These are phyloP conservation scores for Dendrolimus punctatus DNA, from an alignment of 1,140 invertebrate species.

Conservation along the genomic window DNA sequence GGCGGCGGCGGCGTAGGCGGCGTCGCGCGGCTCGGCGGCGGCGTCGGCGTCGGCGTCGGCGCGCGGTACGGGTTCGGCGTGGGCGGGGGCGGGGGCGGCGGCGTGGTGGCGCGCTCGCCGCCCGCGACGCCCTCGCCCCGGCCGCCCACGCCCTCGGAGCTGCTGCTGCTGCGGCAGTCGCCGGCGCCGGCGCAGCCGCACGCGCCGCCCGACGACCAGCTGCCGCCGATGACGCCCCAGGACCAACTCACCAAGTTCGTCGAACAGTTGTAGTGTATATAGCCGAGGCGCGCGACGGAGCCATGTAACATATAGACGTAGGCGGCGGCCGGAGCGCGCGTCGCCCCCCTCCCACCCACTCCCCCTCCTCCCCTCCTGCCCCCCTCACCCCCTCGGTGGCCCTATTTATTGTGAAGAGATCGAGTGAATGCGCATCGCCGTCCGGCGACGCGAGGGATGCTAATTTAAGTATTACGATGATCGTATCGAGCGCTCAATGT, in stretches of 20 bases:
- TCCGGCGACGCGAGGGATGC: slow-evolving; percentile 57
- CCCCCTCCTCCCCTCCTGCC: slow-evolving; percentile 17
- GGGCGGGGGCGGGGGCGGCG: slow-evolving; percentile 51
- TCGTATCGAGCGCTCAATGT: slow-evolving; percentile 71
- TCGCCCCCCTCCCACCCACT: slow-evolving; percentile 15
- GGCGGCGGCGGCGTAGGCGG: slow-evolving; percentile 26
- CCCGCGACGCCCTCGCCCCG: slow-evolving; percentile 76
- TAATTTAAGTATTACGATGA: slow-evolving; percentile 62
- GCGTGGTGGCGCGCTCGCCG: slow-evolving; percentile 83
- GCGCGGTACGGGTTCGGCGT: slow-evolving; percentile 47
- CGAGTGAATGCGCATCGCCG: slow-evolving; percentile 12
- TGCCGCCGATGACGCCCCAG: slow-evolving; percentile 86
- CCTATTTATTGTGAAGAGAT: slow-evolving; percentile 59
- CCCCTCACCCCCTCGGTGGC: slow-evolving; percentile 22
- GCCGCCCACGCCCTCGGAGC: slow-evolving; percentile 54
- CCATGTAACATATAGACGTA: slow-evolving; percentile 52
- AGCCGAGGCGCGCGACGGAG: slow-evolving; percentile 32
- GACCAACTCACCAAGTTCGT: slow-evolving; percentile 95
- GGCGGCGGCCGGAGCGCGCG: slow-evolving; percentile 24
- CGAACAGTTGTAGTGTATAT: slow-evolving; percentile 88
- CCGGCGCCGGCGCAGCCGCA: slow-evolving; percentile 77
- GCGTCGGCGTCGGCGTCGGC: slow-evolving; percentile 26
- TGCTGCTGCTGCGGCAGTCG: slow-evolving; percentile 75
- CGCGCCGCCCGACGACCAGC: slow-evolving; percentile 81
- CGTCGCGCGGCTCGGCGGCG: slow-evolving; percentile 41